A percentile compares a stretch with the other conserved stretches of the same genome.
These are phyloP conservation scores for Botia kubotai DNA, from an alignment of 2,797 vertebrate species.

Conservation along the genomic window DNA sequence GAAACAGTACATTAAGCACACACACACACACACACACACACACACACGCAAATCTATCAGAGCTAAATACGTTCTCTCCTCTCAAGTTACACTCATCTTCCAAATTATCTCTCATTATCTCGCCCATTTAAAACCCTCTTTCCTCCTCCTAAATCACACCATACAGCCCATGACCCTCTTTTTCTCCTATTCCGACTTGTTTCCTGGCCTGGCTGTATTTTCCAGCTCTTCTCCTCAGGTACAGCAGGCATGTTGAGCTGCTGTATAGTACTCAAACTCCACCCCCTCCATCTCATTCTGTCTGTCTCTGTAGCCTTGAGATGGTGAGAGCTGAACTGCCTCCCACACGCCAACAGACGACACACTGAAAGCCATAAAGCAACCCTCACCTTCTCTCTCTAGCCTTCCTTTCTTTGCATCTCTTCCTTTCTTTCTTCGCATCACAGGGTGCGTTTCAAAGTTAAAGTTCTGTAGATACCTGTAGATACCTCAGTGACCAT, in stretches of 20 bases:
- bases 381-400: not conserved
- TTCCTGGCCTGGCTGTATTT: not conserved
- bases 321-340: slow-evolving; percentile 63
- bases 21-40: slow-evolving; percentile 7
- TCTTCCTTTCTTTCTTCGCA: not conserved
- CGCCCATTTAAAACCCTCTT: not conserved
- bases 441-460: not conserved
- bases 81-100: slow-evolving; percentile 20
- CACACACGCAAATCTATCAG: slow-evolving; percentile 5
- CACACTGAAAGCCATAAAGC: slow-evolving; percentile 49
- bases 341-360: slow-evolving; percentile 59
- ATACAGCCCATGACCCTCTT: slow-evolving; percentile 11
- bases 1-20: slow-evolving; percentile 19
- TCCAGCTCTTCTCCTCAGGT: slow-evolving; percentile 6
- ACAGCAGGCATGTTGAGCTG: slow-evolving; percentile 15
- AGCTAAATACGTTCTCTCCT: slow-evolving; percentile 28
- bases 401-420: slow-evolving; percentile 3
- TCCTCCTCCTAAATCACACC: slow-evolving; percentile 1
- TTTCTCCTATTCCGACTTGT: slow-evolving; percentile 3
- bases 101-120: slow-evolving; percentile 27
- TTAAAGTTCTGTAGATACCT: not conserved
- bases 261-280: slow-evolving; percentile 36
- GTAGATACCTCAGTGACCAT: too few species aligned
- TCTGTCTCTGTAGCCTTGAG: slow-evolving; percentile 71
- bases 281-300: slow-evolving; percentile 38